A percentile compares a stretch with the other conserved stretches of the same genome.
Evolutionary conservation across 2,797 vertebrate species (phyloP).

Genomic region (Sciurus carolinensis): DNA sequence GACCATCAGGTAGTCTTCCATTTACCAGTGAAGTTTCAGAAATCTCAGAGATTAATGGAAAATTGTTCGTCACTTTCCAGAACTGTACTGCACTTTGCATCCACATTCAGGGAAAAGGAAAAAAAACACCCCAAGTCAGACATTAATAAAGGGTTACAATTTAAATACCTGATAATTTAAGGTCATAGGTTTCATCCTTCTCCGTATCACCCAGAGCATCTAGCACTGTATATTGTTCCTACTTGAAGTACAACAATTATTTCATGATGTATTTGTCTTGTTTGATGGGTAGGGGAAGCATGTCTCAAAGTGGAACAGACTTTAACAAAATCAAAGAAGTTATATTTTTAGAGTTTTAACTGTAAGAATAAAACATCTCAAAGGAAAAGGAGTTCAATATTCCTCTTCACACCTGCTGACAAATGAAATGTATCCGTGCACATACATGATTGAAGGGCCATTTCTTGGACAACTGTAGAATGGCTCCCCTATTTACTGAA

Average conservation of each 20-base stretch:
- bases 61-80: neutral
- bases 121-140: neutral
- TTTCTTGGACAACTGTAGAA: neutral
- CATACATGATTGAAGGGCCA: neutral
- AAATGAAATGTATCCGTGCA: neutral
- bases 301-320: neutral
- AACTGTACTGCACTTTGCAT: neutral
- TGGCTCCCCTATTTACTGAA: neutral
- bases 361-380: neutral
- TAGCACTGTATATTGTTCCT: neutral
- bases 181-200: neutral
- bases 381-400: neutral
- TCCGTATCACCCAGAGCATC: neutral
- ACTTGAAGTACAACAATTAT: slow-evolving; percentile 49
- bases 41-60: slow-evolving; percentile 22
- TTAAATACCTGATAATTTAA: neutral
- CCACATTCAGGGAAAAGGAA: neutral
- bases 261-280: neutral
- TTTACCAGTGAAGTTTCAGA: neutral
- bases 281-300: neutral
- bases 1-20: neutral
- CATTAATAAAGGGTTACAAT: neutral
- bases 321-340: neutral
- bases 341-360: neutral
- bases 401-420: neutral